Evolutionary conservation across 2,888 invertebrate species (phyloP).

Genomic region (Palloptera scutellata): DNA sequence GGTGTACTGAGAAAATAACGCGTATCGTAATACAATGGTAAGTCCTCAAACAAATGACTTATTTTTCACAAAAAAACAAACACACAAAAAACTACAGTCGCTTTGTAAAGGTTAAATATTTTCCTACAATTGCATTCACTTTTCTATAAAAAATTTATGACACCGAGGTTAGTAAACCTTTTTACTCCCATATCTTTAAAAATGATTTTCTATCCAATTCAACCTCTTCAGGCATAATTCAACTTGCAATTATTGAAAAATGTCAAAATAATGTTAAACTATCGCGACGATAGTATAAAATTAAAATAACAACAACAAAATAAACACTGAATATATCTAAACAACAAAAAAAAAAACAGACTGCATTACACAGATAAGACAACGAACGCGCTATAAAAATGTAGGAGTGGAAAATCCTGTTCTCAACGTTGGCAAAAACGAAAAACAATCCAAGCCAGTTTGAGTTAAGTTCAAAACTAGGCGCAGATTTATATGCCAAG

Average conservation of each 20-base stretch:
- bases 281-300: constrained; percentile 9
- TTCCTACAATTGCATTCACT: too few relatives aligned
- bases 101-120: too few relatives aligned
- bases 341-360: constrained; percentile 1
- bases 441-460: constrained; percentile 6
- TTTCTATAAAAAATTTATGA: too few relatives aligned
- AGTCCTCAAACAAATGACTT: too few relatives aligned
- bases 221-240: constrained; percentile 13
- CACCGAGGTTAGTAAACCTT: too few relatives aligned
- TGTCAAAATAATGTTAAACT: constrained; percentile 27
- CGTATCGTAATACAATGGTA: too few relatives aligned
- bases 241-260: not conserved
- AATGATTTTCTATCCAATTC: constrained; percentile 30
- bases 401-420: constrained; percentile 64
- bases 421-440: constrained; percentile 38
- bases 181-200: constrained; percentile 13
- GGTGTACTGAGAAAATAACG: too few relatives aligned
- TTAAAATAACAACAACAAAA: constrained; percentile 35
- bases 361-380: constrained; percentile 7
- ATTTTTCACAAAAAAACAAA: too few relatives aligned
- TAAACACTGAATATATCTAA: constrained; percentile 19
- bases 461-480: constrained; percentile 30
- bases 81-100: too few relatives aligned
- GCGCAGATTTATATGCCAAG: constrained; percentile 38
- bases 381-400: constrained; percentile 33